Conservation (phyloP, 2,113 vertebrate genomes). For the Sus scrofa region DNA sequence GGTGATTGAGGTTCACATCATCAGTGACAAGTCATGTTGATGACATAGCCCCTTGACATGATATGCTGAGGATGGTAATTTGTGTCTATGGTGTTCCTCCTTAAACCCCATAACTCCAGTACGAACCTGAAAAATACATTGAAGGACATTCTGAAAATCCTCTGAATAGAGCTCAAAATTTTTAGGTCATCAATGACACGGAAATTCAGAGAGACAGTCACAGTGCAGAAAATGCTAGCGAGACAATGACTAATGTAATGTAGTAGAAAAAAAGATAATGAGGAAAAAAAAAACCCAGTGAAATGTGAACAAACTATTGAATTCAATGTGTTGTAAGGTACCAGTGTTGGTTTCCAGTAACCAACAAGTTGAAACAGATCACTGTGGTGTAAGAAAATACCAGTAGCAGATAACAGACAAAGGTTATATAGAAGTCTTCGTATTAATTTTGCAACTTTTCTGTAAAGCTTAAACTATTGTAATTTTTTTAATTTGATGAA, state of each 20-base stretch:
- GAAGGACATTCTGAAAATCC: neutral
- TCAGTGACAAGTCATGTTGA: neutral
- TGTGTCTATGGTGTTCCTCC: neutral
- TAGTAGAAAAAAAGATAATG: neutral
- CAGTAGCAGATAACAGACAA: neutral
- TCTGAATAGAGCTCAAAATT: neutral
- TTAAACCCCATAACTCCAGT: neutral
- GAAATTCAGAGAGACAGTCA: neutral
- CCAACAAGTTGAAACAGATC: neutral
- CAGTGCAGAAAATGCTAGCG: neutral
- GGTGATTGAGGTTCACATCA: neutral
- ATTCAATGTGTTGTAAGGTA: neutral
- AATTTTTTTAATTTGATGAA: neutral
- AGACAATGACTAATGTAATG: neutral
- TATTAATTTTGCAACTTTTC: neutral
- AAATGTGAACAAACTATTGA: neutral
- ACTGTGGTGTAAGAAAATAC: neutral
- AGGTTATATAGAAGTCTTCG: neutral
- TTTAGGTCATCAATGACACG: neutral
- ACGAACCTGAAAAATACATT: neutral
- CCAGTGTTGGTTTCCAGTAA: neutral
- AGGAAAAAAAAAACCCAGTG: neutral
- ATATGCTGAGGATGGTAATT: neutral
- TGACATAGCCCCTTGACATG: neutral
- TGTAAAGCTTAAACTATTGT: neutral